phyloP scores from a whole-genome alignment of 2,113 vertebrate species.

The Notarius quadriscutis region DNA sequence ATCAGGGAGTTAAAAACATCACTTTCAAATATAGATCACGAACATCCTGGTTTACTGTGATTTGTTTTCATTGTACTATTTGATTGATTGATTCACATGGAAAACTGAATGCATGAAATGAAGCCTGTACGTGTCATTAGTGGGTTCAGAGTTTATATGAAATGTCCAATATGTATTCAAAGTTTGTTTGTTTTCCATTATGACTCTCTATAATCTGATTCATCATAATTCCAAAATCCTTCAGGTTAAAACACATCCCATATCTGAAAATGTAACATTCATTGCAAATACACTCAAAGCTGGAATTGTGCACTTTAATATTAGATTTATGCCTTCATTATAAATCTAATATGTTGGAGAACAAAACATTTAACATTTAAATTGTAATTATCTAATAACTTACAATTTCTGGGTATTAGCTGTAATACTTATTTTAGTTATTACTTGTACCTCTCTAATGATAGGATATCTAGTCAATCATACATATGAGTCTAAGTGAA shows the following conservation, averaged over 20 bases:
- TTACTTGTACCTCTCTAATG: too few relatives aligned
- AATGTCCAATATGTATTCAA: not conserved
- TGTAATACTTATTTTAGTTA: too few relatives aligned
- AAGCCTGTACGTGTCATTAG: not conserved
- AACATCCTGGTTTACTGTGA: not conserved
- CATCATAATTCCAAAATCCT: not conserved
- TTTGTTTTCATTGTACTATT: not conserved
- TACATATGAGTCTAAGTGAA: too few relatives aligned
- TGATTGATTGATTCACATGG: not conserved
- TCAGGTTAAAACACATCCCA: not conserved
- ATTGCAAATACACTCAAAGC: not conserved
- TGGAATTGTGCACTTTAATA: not conserved
- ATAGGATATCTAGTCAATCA: too few relatives aligned
- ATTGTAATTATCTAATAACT: too few relatives aligned
- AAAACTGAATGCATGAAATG: not conserved
- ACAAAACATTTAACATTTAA: too few relatives aligned
- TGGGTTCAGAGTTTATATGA: not conserved
- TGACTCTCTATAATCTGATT: not conserved
- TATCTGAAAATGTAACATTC: not conserved
- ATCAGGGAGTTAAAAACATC: slow-evolving; percentile 57
- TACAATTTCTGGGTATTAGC: too few relatives aligned
- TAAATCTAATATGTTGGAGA: too few relatives aligned
- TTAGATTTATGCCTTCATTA: too few relatives aligned
- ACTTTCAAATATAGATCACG: slow-evolving; percentile 27
- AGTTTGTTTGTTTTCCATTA: not conserved